Conservation (phyloP, 2,113 vertebrate species). For the Myrmecobius fasciatus region DNA sequence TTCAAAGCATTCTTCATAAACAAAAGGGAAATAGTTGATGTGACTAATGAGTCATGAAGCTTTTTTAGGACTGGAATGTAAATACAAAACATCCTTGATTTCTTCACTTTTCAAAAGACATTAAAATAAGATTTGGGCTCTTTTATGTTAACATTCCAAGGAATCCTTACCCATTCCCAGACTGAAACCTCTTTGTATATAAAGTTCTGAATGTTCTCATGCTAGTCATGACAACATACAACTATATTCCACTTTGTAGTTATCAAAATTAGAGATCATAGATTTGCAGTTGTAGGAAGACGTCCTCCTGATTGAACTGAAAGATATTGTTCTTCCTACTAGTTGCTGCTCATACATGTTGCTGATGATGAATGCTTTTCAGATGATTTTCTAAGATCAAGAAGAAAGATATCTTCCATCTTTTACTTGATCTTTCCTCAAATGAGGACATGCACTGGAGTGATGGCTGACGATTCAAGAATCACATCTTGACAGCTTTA, state of each 20-base stretch:
- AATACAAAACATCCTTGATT: background rate
- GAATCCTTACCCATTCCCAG: background rate
- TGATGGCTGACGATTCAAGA: no score
- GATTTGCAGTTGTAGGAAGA: no score
- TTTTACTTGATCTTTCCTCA: no score
- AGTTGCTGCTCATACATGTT: no score
- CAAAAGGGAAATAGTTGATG: background rate
- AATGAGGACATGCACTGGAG: no score
- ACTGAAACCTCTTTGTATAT: background rate
- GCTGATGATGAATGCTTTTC: no score
- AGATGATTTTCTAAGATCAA: no score
- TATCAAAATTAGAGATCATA: no score
- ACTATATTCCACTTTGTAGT: background rate
- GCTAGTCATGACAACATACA: background rate
- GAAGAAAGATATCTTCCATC: no score
- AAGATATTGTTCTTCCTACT: no score
- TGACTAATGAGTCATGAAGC: background rate
- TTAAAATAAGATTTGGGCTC: background rate
- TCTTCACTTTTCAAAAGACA: background rate
- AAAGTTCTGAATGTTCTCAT: background rate
- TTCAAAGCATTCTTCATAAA: background rate
- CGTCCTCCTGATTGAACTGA: no score
- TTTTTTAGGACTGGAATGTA: background rate
- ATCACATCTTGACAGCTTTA: no score
- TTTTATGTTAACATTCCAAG: background rate